Evolutionary conservation across 2,888 invertebrate species (phyloP).

Genomic region (Chymomyza fuscimana): DNA sequence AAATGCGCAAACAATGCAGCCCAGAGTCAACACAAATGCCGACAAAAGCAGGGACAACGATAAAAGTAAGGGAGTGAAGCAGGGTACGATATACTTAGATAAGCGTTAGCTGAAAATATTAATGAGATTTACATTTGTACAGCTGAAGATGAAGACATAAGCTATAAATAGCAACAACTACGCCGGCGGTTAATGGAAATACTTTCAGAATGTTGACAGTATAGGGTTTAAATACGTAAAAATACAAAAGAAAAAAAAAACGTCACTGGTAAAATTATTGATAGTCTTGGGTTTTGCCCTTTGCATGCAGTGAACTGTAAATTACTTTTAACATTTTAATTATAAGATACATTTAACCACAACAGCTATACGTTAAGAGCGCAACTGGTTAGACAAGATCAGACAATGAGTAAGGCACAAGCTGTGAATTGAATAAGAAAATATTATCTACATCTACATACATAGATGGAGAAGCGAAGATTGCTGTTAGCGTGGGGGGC

Average conservation of each 20-base stretch:
- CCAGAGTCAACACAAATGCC: neutral
- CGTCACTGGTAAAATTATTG: neutral
- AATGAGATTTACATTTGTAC: conserved; percentile 46
- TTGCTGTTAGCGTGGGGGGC: no score
- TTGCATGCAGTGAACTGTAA: neutral
- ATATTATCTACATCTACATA: neutral
- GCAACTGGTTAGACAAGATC: neutral
- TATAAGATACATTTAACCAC: neutral
- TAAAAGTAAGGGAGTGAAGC: neutral
- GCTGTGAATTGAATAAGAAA: neutral
- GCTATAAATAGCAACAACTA: neutral
- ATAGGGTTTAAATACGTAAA: neutral
- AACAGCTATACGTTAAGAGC: neutral
- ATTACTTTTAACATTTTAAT: neutral
- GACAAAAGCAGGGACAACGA: neutral
- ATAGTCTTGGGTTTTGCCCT: neutral
- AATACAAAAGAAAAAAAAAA: neutral
- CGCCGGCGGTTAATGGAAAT: neutral
- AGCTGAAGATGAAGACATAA: conserved; percentile 58
- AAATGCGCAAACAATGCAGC: conserved; percentile 34
- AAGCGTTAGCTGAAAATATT: conserved; percentile 26
- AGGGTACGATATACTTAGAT: neutral
- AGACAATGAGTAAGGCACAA: neutral
- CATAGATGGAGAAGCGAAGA: neutral
- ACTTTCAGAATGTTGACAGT: neutral